Evolutionary conservation across 2,797 vertebrate species (phyloP).

Genomic region (Anabas testudineus): DNA sequence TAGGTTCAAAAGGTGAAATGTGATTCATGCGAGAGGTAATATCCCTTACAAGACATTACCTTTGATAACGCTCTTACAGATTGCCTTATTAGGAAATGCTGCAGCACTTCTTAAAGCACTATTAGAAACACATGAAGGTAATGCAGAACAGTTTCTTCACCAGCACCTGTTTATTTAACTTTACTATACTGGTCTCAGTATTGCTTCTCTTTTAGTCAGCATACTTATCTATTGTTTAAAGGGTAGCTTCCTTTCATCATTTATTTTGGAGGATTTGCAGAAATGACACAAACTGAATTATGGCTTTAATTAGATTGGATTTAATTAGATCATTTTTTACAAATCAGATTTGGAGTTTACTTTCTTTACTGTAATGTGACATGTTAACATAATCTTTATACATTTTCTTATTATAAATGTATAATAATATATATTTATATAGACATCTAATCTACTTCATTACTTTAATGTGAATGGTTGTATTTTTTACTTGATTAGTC

Average conservation of each 20-base stretch:
- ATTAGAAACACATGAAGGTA: constrained; percentile 4
- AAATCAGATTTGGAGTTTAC: too few species aligned
- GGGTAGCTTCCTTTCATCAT: too few species aligned
- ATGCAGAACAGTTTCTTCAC: background rate
- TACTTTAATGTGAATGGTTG: background rate
- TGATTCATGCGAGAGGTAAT: constrained; percentile 21
- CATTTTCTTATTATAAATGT: too few species aligned
- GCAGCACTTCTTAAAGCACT: constrained; percentile 18
- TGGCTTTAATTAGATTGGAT: too few species aligned
- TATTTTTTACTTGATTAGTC: constrained; percentile 26
- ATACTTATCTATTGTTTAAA: too few species aligned
- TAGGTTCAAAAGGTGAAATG: constrained; percentile 22
- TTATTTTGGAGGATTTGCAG: too few species aligned
- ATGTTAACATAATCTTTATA: too few species aligned
- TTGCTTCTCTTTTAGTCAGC: too few species aligned
- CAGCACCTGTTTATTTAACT: background rate
- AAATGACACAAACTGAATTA: too few species aligned
- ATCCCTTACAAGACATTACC: constrained; percentile 13
- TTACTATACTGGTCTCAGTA: background rate
- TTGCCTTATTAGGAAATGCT: constrained; percentile 68
- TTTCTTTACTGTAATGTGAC: too few species aligned
- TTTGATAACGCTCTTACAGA: constrained; percentile 10
- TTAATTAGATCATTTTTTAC: too few species aligned
- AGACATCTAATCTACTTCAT: background rate
- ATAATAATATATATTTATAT: too few species aligned